These are phyloP conservation scores for Smithornis capensis DNA, from an alignment of 2,113 vertebrate species.

Conservation along the genomic window DNA sequence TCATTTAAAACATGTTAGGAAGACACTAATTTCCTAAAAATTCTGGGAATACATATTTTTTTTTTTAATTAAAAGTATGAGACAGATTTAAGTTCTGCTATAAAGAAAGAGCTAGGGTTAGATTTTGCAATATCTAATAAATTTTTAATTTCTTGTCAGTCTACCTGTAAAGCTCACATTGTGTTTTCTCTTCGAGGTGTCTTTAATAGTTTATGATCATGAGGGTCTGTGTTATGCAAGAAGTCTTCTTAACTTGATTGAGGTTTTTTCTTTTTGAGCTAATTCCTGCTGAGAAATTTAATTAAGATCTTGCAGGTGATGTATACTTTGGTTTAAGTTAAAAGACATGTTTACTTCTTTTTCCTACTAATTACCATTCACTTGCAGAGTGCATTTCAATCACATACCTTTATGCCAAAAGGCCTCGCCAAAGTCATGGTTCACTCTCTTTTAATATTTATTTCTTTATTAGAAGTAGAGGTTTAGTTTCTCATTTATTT, in stretches of 20 bases:
- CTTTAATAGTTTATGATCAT: background rate
- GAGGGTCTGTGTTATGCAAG: background rate
- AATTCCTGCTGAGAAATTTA: background rate
- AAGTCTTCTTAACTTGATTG: background rate
- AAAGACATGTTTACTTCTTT: background rate
- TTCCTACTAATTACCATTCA: background rate
- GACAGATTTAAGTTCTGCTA: background rate
- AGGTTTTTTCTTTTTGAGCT: background rate
- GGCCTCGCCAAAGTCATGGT: background rate
- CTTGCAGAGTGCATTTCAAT: background rate
- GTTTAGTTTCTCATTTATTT: background rate
- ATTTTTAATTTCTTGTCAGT: conserved; percentile 1
- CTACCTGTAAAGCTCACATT: background rate
- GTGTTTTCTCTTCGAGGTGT: background rate
- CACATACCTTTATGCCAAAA: background rate
- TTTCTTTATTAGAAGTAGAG: background rate
- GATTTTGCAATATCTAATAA: background rate
- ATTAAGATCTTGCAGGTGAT: background rate
- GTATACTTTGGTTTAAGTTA: background rate
- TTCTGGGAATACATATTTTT: background rate
- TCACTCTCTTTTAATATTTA: background rate
- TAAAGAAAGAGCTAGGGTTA: background rate
- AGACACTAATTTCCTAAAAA: background rate
- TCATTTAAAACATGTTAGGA: background rate
- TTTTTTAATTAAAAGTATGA: background rate